A percentile compares a stretch with the other conserved stretches of the same genome.
Evolutionary conservation across 2,113 vertebrate genomes (phyloP).

Genomic region (Oreochromis aureus): DNA sequence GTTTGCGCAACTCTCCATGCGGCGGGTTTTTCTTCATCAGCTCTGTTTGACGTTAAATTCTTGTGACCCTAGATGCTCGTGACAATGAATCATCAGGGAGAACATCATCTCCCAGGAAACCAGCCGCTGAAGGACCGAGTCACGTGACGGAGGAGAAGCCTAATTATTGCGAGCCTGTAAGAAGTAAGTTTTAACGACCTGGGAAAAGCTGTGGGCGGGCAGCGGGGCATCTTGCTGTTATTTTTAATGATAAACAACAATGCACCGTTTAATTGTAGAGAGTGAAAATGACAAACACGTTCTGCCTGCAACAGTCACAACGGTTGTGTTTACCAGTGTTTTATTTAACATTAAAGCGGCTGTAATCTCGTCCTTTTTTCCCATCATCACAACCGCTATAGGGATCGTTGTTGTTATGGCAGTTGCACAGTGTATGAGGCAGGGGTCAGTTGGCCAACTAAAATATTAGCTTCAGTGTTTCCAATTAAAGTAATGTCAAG

Average conservation of each 20-base stretch:
- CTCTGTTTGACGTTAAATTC: slow-evolving; percentile 10
- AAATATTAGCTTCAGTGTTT: slow-evolving; percentile 33
- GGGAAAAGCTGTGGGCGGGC: slow-evolving; percentile 25
- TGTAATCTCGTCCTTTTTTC: background rate
- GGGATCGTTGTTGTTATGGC: background rate
- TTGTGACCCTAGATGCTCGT: slow-evolving; percentile 74
- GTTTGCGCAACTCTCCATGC: background rate
- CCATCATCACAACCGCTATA: background rate
- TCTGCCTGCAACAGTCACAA: background rate
- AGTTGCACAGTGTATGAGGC: background rate
- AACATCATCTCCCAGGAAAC: slow-evolving; percentile 62
- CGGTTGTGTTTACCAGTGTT: background rate
- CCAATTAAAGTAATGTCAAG: slow-evolving; percentile 18
- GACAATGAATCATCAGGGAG: slow-evolving; percentile 64
- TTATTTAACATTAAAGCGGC: background rate
- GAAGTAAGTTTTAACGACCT: slow-evolving; percentile 79
- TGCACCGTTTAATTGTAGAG: background rate
- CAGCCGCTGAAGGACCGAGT: slow-evolving; percentile 65
- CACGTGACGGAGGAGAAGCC: slow-evolving; percentile 67
- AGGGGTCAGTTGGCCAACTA: background rate
- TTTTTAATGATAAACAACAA: slow-evolving; percentile 42
- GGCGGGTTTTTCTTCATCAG: background rate
- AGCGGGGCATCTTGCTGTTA: slow-evolving; percentile 7
- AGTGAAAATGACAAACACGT: background rate
- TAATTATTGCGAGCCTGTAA: slow-evolving; percentile 77